These are phyloP conservation scores for Eleutherodactylus coqui DNA, from an alignment of 2,797 vertebrate genomes.

Conservation along the genomic window DNA sequence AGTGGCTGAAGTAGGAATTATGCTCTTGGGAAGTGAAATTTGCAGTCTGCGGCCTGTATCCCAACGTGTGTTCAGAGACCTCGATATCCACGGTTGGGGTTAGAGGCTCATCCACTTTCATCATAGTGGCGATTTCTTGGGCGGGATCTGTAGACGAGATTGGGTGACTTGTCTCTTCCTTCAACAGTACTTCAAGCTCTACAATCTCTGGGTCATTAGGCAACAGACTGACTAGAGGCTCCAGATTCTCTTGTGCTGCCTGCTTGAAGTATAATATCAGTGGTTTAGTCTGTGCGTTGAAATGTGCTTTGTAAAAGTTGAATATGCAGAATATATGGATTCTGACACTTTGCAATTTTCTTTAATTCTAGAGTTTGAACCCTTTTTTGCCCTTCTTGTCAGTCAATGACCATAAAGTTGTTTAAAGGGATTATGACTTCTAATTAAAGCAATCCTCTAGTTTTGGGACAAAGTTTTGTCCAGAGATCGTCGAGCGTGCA, in stretches of 20 bases:
- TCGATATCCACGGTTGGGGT: not conserved
- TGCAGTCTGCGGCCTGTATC: conserved; percentile 83
- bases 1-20: not conserved
- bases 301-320: not conserved
- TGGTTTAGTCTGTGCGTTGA: not conserved
- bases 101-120: accelerated
- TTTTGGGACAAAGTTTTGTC: too few species aligned
- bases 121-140: not conserved
- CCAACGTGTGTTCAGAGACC: conserved; percentile 34
- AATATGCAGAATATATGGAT: too few species aligned
- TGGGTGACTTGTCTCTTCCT: not conserved
- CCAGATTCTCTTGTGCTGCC: conserved; percentile 64
- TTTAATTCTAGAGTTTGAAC: too few species aligned
- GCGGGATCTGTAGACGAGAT: not conserved
- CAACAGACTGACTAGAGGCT: not conserved
- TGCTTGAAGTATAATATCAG: conserved; percentile 62
- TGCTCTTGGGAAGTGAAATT: not conserved
- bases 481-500: too few species aligned
- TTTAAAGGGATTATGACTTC: not conserved
- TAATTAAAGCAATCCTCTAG: too few species aligned
- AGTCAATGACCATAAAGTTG: too few species aligned
- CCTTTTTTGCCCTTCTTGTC: too few species aligned
- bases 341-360: too few species aligned
- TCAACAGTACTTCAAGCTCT: conserved; percentile 73
- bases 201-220: conserved; percentile 76